Evolutionary conservation across 2,888 invertebrate genomes (phyloP).

Genomic region (Oscheius sp.): DNA sequence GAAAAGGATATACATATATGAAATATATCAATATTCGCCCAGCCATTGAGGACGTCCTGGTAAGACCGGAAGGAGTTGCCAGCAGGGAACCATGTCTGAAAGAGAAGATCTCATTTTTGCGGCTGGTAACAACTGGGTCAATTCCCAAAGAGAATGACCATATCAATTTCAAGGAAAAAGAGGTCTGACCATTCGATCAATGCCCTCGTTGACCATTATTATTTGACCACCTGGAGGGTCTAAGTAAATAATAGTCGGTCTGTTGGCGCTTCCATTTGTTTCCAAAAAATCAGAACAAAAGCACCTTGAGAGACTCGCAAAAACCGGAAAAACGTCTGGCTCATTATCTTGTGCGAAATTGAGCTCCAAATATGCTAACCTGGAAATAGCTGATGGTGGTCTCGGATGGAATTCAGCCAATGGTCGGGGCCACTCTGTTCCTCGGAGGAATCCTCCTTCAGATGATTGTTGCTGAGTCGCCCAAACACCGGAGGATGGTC

Average conservation of each 20-base stretch:
- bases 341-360: neutral
- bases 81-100: constrained; percentile 21
- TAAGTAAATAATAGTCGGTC: constrained; percentile 6
- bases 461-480: constrained; percentile 23
- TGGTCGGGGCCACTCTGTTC: constrained; percentile 1
- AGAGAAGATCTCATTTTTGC: neutral
- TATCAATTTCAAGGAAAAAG: neutral
- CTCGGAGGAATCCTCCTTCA: neutral
- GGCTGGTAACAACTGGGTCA: neutral
- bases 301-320: neutral
- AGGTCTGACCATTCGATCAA: constrained; percentile 3
- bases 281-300: neutral
- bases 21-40: constrained; percentile 26
- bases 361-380: neutral
- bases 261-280: constrained; percentile 4
- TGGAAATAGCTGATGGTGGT: constrained; percentile 25
- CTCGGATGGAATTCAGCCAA: constrained; percentile 15
- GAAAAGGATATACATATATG: too few species aligned
- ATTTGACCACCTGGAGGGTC: constrained; percentile 28
- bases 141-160: neutral
- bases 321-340: too few species aligned
- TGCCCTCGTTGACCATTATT: constrained; percentile 18
- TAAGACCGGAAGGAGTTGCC: neutral
- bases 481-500: too few species aligned
- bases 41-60: constrained; percentile 20